Evolutionary conservation across 2,113 vertebrate species (phyloP), one percentile per base, ranked within the genome.

Genomic region (Labeo catla): DNA sequence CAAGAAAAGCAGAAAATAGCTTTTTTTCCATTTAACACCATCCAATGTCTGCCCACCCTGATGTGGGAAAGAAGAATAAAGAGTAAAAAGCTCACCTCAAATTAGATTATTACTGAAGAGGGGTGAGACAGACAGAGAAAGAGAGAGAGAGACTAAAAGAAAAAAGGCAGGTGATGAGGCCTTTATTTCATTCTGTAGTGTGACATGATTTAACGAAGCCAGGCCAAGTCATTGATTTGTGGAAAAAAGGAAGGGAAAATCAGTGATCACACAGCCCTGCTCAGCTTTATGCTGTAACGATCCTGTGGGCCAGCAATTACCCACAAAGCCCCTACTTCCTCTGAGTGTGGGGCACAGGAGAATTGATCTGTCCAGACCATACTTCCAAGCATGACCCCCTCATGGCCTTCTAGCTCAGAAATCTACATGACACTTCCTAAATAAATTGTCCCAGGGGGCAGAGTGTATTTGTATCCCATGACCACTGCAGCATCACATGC

Each of bases 191-290:
- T 47, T 15, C 45, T 80, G 23, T 72, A 82, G 45, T 54, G 4
- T 34, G 57, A 59, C 23, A 57, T 28, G n/a, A 74, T 73, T 70
- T 61, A 45, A 86, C 81, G 19, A 87, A 80, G 84, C 85, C 34
- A 85, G 45, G 77, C 19, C 6, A 63, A 68, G 13, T 6, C 73
- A 94, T 93, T 86, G 94, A 95, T 94, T 91, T 82, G 88, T 94
- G 93, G 94, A 93, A 94, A 93, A 93, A 90, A 85, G 91, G 88
- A 76, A 16, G 4, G 90, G 89, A 76, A 83, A 89, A 86, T 84
- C 73, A 84, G 76, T 65, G 57, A 87, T 66, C 76, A 57, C 50
- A 84, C 23, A 81, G 84, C 5, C 12, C 86, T 8, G 45, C 50
- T 73, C 66, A 81, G 72, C 81, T 50, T 84, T 80, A 84, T 86